Percentiles rank a stretch among this genome's conserved stretches.
Conservation (phyloP, 1,140 invertebrate species). For the Metopolophium dirhodum region DNA sequence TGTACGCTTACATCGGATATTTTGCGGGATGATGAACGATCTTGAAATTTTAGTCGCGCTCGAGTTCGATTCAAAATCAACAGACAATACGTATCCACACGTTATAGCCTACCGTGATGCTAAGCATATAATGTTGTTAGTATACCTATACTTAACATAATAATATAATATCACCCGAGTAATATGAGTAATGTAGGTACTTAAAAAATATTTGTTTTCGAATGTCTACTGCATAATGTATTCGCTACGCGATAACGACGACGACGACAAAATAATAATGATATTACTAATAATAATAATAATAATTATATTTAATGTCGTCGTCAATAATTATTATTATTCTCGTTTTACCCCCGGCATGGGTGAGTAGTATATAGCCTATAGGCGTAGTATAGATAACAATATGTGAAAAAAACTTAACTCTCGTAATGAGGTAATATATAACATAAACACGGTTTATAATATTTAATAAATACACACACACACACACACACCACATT, state of each 20-base stretch:
- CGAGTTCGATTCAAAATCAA: neutral
- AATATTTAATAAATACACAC: neutral
- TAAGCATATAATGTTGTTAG: too few relatives aligned
- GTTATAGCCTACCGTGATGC: too few relatives aligned
- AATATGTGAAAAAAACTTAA: neutral
- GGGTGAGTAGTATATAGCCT: too few relatives aligned
- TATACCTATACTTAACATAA: too few relatives aligned
- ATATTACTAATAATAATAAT: neutral
- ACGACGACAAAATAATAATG: neutral
- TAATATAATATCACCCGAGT: too few relatives aligned
- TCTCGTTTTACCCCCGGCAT: neutral
- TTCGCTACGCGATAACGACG: neutral
- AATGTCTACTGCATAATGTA: neutral
- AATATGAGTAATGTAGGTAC: neutral
- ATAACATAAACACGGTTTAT: neutral
- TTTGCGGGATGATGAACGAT: neutral
- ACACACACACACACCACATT: neutral
- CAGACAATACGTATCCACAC: neutral
- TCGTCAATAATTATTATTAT: neutral
- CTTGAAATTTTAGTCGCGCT: neutral
- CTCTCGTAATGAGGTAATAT: neutral
- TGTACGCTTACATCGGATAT: neutral
- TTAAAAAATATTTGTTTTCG: neutral
- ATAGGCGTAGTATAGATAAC: too few relatives aligned
- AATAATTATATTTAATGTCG: neutral